Percentiles rank a stretch among this genome's conserved stretches.
These are phyloP conservation scores for Brachionus rotundiformis DNA, from an alignment of 1,140 invertebrate genomes.

Conservation along the genomic window DNA sequence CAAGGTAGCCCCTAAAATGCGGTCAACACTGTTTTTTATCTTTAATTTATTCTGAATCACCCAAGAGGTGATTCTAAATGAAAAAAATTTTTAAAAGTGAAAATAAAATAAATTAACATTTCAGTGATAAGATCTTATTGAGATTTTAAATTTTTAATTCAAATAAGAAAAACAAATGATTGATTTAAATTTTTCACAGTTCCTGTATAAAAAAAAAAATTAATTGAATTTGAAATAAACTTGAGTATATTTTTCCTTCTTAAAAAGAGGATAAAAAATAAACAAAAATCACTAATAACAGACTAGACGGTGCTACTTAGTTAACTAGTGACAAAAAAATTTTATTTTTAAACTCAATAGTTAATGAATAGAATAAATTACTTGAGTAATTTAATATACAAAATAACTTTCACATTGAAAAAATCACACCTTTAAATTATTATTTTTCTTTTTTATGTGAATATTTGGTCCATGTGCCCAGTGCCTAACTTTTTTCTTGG, in stretches of 20 bases:
- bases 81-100: too few species aligned
- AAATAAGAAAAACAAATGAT: background rate
- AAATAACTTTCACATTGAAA: slow-evolving; percentile 42
- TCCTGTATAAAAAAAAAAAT: background rate
- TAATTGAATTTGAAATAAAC: slow-evolving; percentile 5
- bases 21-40: too few species aligned
- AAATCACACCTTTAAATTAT: slow-evolving; percentile 27
- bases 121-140: background rate
- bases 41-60: too few species aligned
- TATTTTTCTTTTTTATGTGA: background rate
- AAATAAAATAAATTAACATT: background rate
- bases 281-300: background rate
- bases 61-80: too few species aligned
- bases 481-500: slow-evolving; percentile 22
- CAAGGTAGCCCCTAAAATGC: too few species aligned
- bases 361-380: background rate
- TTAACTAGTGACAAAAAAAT: background rate
- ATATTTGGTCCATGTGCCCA: background rate
- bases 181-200: background rate
- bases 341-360: background rate
- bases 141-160: too few species aligned
- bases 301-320: slow-evolving; percentile 36
- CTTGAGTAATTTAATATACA: slow-evolving; percentile 14
- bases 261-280: background rate
- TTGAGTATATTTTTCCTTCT: slow-evolving; percentile 9